Percentiles rank a stretch among this genome's conserved stretches.
These are phyloP conservation scores for Pogonophryne albipinna DNA, from an alignment of 2,797 vertebrate species.

Conservation along the genomic window DNA sequence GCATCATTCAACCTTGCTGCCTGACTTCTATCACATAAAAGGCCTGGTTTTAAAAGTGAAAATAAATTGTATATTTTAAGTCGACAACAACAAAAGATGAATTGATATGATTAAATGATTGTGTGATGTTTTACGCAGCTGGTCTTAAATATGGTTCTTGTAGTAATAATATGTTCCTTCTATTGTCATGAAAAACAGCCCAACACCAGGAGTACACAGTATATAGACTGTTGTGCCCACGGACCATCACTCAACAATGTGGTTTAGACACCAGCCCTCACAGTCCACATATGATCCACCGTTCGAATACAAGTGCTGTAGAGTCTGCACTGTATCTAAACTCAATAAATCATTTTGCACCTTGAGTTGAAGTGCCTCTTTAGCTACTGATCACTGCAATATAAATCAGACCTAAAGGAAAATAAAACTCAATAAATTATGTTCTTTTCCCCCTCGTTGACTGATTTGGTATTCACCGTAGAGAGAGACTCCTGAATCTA, in stretches of 20 bases:
- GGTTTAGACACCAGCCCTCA: not conserved
- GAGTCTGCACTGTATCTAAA: not conserved
- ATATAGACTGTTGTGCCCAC: too few relatives aligned
- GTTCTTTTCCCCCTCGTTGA: not conserved
- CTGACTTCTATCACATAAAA: too few relatives aligned
- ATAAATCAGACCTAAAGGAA: not conserved
- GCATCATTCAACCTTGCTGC: too few relatives aligned
- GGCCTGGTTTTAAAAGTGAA: too few relatives aligned
- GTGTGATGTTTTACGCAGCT: too few relatives aligned
- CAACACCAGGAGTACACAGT: too few relatives aligned
- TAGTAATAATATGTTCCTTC: too few relatives aligned
- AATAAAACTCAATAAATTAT: not conserved
- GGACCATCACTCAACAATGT: not conserved
- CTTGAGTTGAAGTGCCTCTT: not conserved
- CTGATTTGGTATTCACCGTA: not conserved
- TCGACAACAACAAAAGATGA: too few relatives aligned
- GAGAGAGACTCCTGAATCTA: not conserved
- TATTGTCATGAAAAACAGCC: too few relatives aligned
- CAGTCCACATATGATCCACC: not conserved
- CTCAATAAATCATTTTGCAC: not conserved
- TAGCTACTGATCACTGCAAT: not conserved
- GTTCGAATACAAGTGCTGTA: not conserved
- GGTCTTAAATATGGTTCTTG: too few relatives aligned
- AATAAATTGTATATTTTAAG: too few relatives aligned
- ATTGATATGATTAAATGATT: too few relatives aligned